A percentile compares a stretch with the other conserved stretches of the same genome.
Conservation (phyloP, 1,140 invertebrate species). For the Aphis craccivora region DNA sequence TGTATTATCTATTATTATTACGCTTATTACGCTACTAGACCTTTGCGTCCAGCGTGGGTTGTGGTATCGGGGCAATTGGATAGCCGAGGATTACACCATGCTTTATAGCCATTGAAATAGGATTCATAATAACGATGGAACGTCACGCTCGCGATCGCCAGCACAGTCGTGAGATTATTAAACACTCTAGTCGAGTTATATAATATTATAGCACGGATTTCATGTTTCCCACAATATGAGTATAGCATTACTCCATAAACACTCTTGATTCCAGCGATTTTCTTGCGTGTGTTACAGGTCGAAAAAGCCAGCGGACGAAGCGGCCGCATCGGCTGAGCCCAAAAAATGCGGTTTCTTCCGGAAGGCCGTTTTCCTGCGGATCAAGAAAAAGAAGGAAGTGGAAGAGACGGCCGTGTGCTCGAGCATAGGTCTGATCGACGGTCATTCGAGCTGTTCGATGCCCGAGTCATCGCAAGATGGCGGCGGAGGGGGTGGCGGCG, state of each 20-base stretch:
- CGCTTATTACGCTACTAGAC: neutral
- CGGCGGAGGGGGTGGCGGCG: constrained; percentile 60
- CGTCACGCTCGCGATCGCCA: neutral
- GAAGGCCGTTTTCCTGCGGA: constrained; percentile 46
- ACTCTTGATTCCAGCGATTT: neutral
- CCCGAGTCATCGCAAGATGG: constrained; percentile 58
- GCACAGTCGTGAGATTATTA: neutral
- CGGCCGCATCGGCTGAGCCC: neutral
- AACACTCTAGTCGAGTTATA: neutral
- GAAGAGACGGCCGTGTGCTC: constrained; percentile 51
- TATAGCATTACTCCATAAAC: neutral
- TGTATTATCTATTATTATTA: neutral
- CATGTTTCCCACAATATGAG: neutral
- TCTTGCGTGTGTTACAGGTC: constrained; percentile 28
- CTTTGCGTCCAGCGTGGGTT: neutral
- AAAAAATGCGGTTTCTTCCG: constrained; percentile 56
- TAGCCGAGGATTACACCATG: neutral
- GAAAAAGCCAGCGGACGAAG: constrained; percentile 35
- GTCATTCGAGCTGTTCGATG: constrained; percentile 57
- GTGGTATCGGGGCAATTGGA: neutral
- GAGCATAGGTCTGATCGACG: constrained; percentile 55
- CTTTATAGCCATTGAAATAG: neutral
- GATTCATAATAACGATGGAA: neutral
- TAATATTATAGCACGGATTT: neutral
- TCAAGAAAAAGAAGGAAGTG: constrained; percentile 52